Conservation (phyloP, 2,888 invertebrate species). For the Spicauda simplicius region DNA sequence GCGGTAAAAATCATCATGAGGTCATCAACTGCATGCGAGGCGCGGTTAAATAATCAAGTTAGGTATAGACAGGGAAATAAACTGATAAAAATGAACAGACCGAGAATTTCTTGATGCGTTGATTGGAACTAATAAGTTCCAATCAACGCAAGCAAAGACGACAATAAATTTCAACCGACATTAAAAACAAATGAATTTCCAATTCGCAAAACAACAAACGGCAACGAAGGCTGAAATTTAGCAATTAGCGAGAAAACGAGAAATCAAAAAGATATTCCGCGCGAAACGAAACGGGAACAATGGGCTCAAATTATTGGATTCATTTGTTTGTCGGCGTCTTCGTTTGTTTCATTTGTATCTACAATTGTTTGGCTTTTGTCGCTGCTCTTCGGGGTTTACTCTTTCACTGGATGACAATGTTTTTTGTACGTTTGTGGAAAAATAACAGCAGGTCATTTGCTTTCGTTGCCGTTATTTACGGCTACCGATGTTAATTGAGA, state of each 20-base stretch:
- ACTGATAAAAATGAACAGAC: too few species aligned
- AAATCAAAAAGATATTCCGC: slow-evolving; percentile 35
- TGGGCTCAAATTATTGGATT: slow-evolving; percentile 36
- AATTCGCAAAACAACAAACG: slow-evolving; percentile 21
- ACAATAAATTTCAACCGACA: slow-evolving; percentile 2
- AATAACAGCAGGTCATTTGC: slow-evolving; percentile 18
- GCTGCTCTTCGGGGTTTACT: slow-evolving; percentile 28
- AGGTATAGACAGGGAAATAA: too few species aligned
- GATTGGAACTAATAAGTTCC: background rate
- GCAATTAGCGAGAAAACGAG: slow-evolving; percentile 34
- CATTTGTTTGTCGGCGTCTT: slow-evolving; percentile 35
- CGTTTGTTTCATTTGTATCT: slow-evolving; percentile 34
- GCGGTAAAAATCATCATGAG: too few species aligned
- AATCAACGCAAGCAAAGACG: background rate
- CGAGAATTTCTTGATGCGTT: too few species aligned
- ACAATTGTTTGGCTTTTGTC: slow-evolving; percentile 33
- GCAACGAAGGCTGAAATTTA: slow-evolving; percentile 29
- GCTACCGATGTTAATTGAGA: slow-evolving; percentile 10
- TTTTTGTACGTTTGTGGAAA: slow-evolving; percentile 28
- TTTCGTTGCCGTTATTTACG: slow-evolving; percentile 8
- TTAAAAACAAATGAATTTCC: slow-evolving; percentile 23
- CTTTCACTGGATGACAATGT: slow-evolving; percentile 25
- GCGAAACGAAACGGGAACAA: slow-evolving; percentile 30
- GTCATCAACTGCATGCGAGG: too few species aligned
- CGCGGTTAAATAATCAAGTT: too few species aligned